Conservation (phyloP, 1,140 invertebrate genomes). For the Sitophilus oryzae region DNA sequence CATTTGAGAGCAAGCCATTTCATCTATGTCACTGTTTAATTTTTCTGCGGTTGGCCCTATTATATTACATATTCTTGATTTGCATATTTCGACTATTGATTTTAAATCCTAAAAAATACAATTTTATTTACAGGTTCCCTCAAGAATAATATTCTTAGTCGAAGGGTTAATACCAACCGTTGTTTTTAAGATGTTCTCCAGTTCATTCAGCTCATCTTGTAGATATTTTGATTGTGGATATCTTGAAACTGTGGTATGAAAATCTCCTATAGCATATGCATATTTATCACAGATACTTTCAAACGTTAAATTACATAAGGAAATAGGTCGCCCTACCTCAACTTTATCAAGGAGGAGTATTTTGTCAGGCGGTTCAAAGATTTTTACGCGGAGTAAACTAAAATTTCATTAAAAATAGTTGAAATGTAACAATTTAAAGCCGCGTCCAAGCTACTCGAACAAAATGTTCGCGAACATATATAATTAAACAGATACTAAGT, state of each 20-base stretch:
- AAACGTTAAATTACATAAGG: constrained; percentile 53
- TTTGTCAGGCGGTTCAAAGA: constrained; percentile 55
- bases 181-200: constrained; percentile 22
- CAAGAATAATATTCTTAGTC: neutral
- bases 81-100: constrained; percentile 3
- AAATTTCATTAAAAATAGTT: constrained; percentile 30
- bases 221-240: constrained; percentile 33
- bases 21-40: constrained; percentile 7
- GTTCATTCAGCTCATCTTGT: constrained; percentile 27
- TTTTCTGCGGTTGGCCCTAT: no score
- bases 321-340: constrained; percentile 51
- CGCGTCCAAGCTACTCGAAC: no score
- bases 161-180: constrained; percentile 1
- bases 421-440: no score
- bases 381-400: constrained; percentile 54
- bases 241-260: constrained; percentile 30
- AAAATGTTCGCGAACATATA: no score
- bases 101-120: constrained; percentile 12
- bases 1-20: constrained; percentile 20
- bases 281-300: constrained; percentile 19
- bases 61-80: constrained; percentile 5
- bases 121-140: neutral
- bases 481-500: no score
- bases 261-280: constrained; percentile 32
- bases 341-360: constrained; percentile 56